Base-by-base conservation (phyloP, 2,113 vertebrate genomes). In the Platichthys flesus region DNA sequence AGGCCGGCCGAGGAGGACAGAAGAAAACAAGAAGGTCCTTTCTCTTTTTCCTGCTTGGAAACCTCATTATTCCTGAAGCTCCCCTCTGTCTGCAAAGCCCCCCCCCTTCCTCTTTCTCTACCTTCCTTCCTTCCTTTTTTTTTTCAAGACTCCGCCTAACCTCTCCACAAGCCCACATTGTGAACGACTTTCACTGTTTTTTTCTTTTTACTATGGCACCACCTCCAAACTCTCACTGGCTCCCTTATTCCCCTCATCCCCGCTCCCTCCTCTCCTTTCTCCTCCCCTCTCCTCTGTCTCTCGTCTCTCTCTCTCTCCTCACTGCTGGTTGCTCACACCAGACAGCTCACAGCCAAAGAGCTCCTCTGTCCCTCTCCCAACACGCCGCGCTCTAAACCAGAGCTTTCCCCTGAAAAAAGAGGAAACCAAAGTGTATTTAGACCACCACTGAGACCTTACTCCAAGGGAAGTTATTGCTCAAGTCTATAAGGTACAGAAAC, bases 1-100 rank as follows among this genome's bases (percentile, higher is more conserved):
- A 85, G 64, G 71, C 75, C 59, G 73, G 61, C 72, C 54, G 59
- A 79, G 76, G 79, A 60, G 61, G 71, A 74, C 74, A 82, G 74
- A 81, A 75, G 74, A 72, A 90, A 87, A 90, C 89, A 92, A 91
- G 78, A 89, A 89, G 84, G 70, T 85, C 57, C 84, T 91, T 90
- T 91, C 78, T 87, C 64, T 81, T 72, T 84, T 70, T 84, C 54
- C 83, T 87, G 74, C 78, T 88, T 49, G 71, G 70, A 82, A 85
- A 90, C 76, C 81, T 90, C 71, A 85, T 91, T 93, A 86, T 86
- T 89, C 74, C 67, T 89, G 71, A 79, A 87, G 65, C 78, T 76
- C 70, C 45, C 83, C 60, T 80, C 76, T 63, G 12, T 83, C 71
- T 82, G 67, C 81, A 81, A 85, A 74, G 74, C 62, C 6, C 1